phyloP scores from a whole-genome alignment of 2,888 invertebrate genomes.

The Schrankia costaestrigalis region DNA sequence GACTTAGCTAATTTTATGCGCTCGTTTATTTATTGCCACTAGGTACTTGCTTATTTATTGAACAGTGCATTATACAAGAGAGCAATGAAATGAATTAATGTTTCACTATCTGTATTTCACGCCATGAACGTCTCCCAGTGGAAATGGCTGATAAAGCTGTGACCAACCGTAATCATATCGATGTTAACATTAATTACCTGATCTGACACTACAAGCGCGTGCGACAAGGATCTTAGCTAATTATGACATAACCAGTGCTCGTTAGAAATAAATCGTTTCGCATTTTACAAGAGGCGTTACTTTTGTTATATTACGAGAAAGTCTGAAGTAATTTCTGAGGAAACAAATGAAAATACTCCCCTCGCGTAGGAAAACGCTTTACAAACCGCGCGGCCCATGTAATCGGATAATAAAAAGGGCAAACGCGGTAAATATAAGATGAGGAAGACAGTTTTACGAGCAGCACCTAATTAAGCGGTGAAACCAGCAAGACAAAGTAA shows the following conservation, averaged over 20 bases:
- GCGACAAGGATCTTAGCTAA: constrained; percentile 66
- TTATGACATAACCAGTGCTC: constrained; percentile 53
- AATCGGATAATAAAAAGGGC: constrained; percentile 82
- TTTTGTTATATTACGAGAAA: constrained; percentile 46
- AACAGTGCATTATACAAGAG: constrained; percentile 6
- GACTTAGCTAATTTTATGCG: constrained; percentile 12
- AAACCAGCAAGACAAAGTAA: constrained; percentile 74
- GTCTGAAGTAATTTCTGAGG: constrained; percentile 76
- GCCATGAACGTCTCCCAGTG: constrained; percentile 57
- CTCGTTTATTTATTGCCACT: constrained; percentile 13
- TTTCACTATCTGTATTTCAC: constrained; percentile 46
- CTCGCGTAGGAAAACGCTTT: constrained; percentile 71
- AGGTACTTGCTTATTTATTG: no score
- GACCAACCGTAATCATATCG: constrained; percentile 71
- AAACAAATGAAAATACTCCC: constrained; percentile 80
- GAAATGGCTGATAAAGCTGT: constrained; percentile 65
- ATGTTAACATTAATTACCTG: constrained; percentile 68
- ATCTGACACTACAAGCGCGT: constrained; percentile 54
- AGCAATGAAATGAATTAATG: constrained; percentile 42
- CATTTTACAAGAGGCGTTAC: constrained; percentile 33
- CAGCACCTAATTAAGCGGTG: constrained; percentile 80
- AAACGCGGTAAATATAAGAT: constrained; percentile 81
- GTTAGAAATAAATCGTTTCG: constrained; percentile 41
- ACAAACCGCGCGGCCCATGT: constrained; percentile 77
- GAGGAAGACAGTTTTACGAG: constrained; percentile 81